Percentiles rank a stretch among this genome's conserved stretches.
Conservation (phyloP, 2,888 invertebrate genomes). For the Masnerella sp. region DNA sequence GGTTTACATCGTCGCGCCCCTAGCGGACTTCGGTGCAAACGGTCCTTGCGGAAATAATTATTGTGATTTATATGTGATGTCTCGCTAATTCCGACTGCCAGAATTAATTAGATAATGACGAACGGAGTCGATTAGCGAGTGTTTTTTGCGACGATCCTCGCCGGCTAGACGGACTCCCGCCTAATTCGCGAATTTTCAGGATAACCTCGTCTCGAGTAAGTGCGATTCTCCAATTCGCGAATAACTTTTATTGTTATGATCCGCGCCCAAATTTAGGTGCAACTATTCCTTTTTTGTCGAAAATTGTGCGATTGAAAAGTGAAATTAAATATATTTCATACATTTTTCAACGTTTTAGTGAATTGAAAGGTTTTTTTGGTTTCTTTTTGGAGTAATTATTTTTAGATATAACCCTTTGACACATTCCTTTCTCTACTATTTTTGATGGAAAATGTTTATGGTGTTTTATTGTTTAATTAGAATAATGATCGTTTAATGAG, state of each 20-base stretch:
- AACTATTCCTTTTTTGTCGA: too few species aligned
- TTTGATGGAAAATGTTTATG: too few species aligned
- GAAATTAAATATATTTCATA: too few species aligned
- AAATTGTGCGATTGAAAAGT: not conserved
- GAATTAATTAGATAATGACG: slow-evolving; percentile 59
- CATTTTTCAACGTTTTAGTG: too few species aligned
- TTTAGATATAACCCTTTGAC: too few species aligned
- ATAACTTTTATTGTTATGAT: slow-evolving; percentile 27
- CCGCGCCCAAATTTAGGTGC: slow-evolving; percentile 46
- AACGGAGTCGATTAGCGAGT: slow-evolving; percentile 49
- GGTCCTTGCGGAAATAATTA: slow-evolving; percentile 59
- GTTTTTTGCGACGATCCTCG: slow-evolving; percentile 14
- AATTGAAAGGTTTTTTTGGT: too few species aligned
- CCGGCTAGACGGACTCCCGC: slow-evolving; percentile 14
- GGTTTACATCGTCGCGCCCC: slow-evolving; percentile 40
- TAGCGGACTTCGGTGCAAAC: slow-evolving; percentile 39
- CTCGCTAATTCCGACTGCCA: slow-evolving; percentile 48
- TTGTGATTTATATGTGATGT: slow-evolving; percentile 58
- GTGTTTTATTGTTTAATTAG: too few species aligned
- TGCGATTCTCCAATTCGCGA: slow-evolving; percentile 9
- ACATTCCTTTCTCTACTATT: too few species aligned
- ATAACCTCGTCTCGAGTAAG: slow-evolving; percentile 55
- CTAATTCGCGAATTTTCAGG: slow-evolving; percentile 46
- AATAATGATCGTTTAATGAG: too few species aligned
- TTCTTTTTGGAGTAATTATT: too few species aligned